Percentiles rank a stretch among this genome's conserved stretches.
Conservation (phyloP, 1,140 invertebrate species). For the Odontomachus brunneus region DNA sequence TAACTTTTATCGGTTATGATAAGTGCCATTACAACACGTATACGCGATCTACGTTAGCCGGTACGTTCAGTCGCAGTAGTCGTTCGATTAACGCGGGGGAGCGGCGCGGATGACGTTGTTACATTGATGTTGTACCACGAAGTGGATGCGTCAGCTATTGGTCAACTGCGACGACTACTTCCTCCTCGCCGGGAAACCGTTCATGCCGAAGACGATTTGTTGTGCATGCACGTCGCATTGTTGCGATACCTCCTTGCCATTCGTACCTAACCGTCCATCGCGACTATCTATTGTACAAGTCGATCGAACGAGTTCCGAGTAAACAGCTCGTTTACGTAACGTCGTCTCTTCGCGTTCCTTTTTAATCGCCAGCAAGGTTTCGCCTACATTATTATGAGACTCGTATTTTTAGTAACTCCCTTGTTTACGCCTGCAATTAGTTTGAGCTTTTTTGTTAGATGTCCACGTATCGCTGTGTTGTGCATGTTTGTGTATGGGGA, state of each 20-base stretch:
- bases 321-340: slow-evolving; percentile 1
- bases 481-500: too few relatives aligned
- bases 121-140: slow-evolving; percentile 33
- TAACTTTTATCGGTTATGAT: too few relatives aligned
- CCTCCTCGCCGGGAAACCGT: slow-evolving; percentile 19
- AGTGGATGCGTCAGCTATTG: slow-evolving; percentile 49
- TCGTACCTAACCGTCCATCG: too few relatives aligned
- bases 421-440: background rate
- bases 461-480: too few relatives aligned
- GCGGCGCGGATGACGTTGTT: slow-evolving; percentile 29
- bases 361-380: background rate
- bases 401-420: background rate
- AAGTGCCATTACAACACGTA: too few relatives aligned
- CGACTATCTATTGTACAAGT: background rate
- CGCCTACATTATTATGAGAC: background rate
- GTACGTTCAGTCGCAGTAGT: background rate
- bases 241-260: background rate
- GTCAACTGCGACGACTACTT: slow-evolving; percentile 35
- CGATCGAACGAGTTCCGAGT: background rate
- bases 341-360: background rate
- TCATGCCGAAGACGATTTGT: slow-evolving; percentile 25
- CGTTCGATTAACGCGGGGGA: slow-evolving; percentile 1
- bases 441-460: background rate
- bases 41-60: background rate
- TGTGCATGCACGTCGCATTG: background rate